Percentiles rank a stretch among this genome's conserved stretches.
These are phyloP conservation scores for Ephestia elutella DNA, from an alignment of 1,140 invertebrate species.

Conservation along the genomic window DNA sequence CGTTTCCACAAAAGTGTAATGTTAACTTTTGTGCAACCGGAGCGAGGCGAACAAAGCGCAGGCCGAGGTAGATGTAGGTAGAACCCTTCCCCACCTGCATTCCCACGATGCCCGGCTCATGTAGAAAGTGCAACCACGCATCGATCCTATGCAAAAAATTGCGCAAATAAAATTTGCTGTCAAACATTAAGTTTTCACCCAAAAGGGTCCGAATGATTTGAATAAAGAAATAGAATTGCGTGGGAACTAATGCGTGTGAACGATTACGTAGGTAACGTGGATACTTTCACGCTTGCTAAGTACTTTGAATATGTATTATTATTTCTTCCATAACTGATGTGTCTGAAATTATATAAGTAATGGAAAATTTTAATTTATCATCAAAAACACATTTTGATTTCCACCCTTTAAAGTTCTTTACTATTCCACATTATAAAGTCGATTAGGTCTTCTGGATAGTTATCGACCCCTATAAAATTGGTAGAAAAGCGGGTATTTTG, in stretches of 20 bases:
- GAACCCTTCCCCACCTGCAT: conserved; percentile 71
- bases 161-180: conserved; percentile 65
- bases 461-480: not conserved
- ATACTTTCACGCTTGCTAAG: not conserved
- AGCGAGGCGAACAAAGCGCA: conserved; percentile 39
- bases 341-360: not conserved
- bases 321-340: not conserved
- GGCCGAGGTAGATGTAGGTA: conserved; percentile 32
- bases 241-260: conserved; percentile 36
- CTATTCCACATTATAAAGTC: too few relatives aligned
- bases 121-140: conserved; percentile 59
- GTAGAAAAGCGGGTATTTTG: not conserved
- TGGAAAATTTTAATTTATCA: too few relatives aligned
- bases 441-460: too few relatives aligned
- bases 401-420: too few relatives aligned
- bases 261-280: not conserved
- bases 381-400: too few relatives aligned
- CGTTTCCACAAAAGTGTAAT: conserved; percentile 58
- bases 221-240: conserved; percentile 39
- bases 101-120: conserved; percentile 51
- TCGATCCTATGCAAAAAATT: conserved; percentile 47
- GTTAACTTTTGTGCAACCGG: conserved; percentile 68
- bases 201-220: conserved; percentile 43
- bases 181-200: conserved; percentile 62
- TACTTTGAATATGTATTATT: not conserved